phyloP scores from a whole-genome alignment of 1,140 invertebrate genomes.

The Acromyrmex heyeri region DNA sequence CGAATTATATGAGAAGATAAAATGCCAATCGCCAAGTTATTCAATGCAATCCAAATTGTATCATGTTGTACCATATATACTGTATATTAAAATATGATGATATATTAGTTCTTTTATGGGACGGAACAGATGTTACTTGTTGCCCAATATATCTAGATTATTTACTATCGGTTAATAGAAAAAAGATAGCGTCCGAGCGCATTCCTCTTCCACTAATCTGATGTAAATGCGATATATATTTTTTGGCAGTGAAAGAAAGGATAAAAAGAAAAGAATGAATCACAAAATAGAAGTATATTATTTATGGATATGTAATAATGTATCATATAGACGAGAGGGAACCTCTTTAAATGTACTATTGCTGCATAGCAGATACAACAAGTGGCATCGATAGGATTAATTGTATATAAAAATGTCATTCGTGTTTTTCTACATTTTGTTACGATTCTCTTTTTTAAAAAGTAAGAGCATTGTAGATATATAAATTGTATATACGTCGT shows the following conservation, averaged over 20 bases:
- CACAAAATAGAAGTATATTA: constrained; percentile 30
- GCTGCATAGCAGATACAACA: constrained; percentile 56
- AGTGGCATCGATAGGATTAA: constrained; percentile 63
- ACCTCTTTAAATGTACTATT: constrained; percentile 27
- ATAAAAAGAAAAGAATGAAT: constrained; percentile 10
- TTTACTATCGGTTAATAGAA: constrained; percentile 56
- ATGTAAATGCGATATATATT: constrained; percentile 37
- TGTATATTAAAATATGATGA: constrained; percentile 71
- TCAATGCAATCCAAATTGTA: constrained; percentile 73
- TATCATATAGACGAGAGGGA: constrained; percentile 4
- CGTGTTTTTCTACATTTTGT: constrained; percentile 84
- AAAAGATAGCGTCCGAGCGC: constrained; percentile 3
- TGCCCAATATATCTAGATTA: constrained; percentile 64
- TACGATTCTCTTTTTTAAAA: constrained; percentile 80
- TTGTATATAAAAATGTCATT: constrained; percentile 75
- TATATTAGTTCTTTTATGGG: constrained; percentile 63
- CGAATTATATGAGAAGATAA: constrained; percentile 41
- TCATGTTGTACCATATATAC: constrained; percentile 79
- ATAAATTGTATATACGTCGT: constrained; percentile 79
- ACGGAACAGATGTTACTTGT: constrained; percentile 70
- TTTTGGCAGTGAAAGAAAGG: constrained; percentile 36
- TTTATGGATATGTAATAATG: constrained; percentile 54
- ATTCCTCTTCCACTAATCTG: constrained; percentile 58
- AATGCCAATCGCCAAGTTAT: constrained; percentile 66
- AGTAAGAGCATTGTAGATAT: constrained; percentile 65